These are phyloP conservation scores for Stegodyphus dumicola DNA, from an alignment of 1,140 invertebrate genomes.

Conservation along the genomic window DNA sequence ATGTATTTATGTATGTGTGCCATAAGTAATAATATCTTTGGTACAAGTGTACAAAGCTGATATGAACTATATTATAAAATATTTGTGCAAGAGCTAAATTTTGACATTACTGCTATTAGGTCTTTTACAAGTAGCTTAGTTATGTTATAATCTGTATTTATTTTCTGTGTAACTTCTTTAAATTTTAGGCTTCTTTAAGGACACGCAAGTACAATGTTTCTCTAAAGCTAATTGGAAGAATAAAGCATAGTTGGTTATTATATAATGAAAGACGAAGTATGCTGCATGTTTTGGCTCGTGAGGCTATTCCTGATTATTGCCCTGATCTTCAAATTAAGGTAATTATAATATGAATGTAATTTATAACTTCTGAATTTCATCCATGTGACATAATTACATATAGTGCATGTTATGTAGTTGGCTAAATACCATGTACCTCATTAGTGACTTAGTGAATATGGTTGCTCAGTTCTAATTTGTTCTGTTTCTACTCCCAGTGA, in stretches of 20 bases:
- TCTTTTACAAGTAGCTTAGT: background rate
- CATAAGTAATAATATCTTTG: too few relatives aligned
- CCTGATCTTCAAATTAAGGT: constrained; percentile 67
- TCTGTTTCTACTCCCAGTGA: too few relatives aligned
- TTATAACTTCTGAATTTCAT: background rate
- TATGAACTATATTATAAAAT: too few relatives aligned
- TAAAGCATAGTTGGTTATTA: constrained; percentile 61
- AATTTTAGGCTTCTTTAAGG: constrained; percentile 68
- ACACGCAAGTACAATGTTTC: constrained; percentile 69
- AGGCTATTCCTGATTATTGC: constrained; percentile 62
- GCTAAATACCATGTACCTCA: too few relatives aligned
- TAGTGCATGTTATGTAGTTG: too few relatives aligned
- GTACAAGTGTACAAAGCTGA: too few relatives aligned
- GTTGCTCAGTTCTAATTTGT: too few relatives aligned
- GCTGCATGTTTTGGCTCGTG: constrained; percentile 67
- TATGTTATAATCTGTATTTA: background rate
- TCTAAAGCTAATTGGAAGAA: constrained; percentile 67
- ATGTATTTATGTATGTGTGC: too few relatives aligned
- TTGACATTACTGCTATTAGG: too few relatives aligned
- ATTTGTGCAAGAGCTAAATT: too few relatives aligned
- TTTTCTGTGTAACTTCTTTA: background rate
- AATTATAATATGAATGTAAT: background rate
- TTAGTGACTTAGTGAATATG: too few relatives aligned
- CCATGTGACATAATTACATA: too few relatives aligned
- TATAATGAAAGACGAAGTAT: constrained; percentile 66